A percentile compares a stretch with the other conserved stretches of the same genome.
These are phyloP conservation scores for Seladonia tumulorum DNA, from an alignment of 2,888 invertebrate genomes.

Conservation along the genomic window DNA sequence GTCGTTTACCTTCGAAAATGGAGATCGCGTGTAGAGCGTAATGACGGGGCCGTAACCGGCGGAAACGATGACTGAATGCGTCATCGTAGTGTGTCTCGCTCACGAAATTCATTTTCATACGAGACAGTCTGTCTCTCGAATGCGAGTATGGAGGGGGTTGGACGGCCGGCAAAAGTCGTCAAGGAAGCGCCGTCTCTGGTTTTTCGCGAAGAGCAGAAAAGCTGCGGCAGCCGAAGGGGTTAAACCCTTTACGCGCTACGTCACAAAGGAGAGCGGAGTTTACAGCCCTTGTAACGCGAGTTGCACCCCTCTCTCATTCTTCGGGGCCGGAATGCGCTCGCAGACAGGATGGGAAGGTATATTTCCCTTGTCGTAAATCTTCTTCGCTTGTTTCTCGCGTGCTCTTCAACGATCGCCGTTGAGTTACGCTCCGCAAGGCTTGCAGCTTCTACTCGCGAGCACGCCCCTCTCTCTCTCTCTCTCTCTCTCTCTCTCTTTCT, in stretches of 20 bases:
- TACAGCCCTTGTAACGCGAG: constrained; percentile 66
- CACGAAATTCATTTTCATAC: constrained; percentile 31
- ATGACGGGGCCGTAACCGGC: constrained; percentile 22
- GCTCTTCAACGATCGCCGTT: constrained; percentile 71
- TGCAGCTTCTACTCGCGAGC: neutral
- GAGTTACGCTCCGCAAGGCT: constrained; percentile 58
- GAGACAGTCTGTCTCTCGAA: constrained; percentile 7
- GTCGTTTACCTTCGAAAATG: constrained; percentile 1
- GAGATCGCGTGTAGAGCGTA: constrained; percentile 23
- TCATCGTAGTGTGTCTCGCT: constrained; percentile 24
- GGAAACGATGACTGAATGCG: constrained; percentile 36
- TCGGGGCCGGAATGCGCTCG: constrained; percentile 64
- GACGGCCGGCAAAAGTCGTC: constrained; percentile 47
- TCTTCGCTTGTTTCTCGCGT: constrained; percentile 73
- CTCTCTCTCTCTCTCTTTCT: neutral
- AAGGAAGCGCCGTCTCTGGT: constrained; percentile 56
- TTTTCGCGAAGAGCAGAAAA: constrained; percentile 28
- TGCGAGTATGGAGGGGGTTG: constrained; percentile 15
- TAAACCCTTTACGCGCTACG: constrained; percentile 77
- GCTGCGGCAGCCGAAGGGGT: constrained; percentile 56
- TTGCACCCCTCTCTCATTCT: constrained; percentile 65
- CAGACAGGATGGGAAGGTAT: constrained; percentile 53
- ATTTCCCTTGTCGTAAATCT: constrained; percentile 73
- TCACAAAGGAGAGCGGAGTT: constrained; percentile 79
- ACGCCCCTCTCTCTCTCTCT: neutral